phyloP scores from a whole-genome alignment of 2,888 invertebrate species.

The Harpalus rubripes region DNA sequence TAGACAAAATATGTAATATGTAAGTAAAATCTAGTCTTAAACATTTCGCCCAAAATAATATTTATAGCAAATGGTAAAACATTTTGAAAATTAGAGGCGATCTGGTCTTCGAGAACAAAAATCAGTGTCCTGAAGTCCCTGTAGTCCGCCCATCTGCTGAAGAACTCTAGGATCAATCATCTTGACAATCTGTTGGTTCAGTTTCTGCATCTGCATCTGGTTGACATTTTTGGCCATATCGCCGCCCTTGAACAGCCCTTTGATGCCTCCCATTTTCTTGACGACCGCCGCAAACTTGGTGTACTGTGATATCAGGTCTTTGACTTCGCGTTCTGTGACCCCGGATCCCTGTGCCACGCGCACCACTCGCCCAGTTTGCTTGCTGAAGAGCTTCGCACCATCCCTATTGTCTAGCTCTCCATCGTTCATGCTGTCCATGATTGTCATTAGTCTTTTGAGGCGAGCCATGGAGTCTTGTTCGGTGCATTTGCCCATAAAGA shows the following conservation, averaged over 20 bases:
- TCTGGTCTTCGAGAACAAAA: no score
- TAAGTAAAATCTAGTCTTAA: no score
- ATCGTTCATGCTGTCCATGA: slow-evolving; percentile 99
- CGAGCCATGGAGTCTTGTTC: slow-evolving; percentile 99
- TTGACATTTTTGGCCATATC: slow-evolving; percentile 99
- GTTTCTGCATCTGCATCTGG: slow-evolving; percentile 98
- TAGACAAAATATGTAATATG: no score
- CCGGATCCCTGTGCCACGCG: slow-evolving; percentile 95
- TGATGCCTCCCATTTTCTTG: slow-evolving; percentile 99
- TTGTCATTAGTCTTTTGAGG: slow-evolving; percentile 98
- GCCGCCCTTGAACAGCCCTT: slow-evolving; percentile 98
- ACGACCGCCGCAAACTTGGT: slow-evolving; percentile 99
- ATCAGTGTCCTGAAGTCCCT: slow-evolving; percentile 85
- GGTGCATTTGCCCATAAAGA: slow-evolving; percentile 98
- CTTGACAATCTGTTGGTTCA: slow-evolving; percentile 99
- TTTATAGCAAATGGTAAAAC: no score
- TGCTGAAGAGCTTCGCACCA: slow-evolving; percentile 96
- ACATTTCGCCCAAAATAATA: no score
- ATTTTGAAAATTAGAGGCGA: no score
- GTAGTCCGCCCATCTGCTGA: slow-evolving; percentile 98
- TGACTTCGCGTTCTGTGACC: slow-evolving; percentile 91
- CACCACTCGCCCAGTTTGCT: slow-evolving; percentile 90
- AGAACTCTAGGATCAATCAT: slow-evolving; percentile 99
- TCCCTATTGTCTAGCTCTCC: slow-evolving; percentile 97
- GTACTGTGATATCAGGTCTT: slow-evolving; percentile 98